Evolutionary conservation across 2,797 vertebrate genomes (phyloP).

Genomic region (Echiichthys vipera): DNA sequence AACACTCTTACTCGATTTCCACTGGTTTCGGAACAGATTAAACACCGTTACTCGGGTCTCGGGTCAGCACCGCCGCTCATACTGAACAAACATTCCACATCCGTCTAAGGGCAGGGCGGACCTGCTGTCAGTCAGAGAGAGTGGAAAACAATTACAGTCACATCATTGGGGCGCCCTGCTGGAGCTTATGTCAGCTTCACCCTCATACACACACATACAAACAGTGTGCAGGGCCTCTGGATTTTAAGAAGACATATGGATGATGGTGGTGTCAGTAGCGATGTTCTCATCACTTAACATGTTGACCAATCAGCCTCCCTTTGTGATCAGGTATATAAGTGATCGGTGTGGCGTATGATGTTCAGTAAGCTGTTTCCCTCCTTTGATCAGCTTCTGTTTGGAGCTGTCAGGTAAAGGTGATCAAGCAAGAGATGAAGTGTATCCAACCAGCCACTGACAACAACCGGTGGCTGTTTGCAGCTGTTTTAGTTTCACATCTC

Average conservation of each 20-base stretch:
- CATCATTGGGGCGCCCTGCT: slow-evolving; percentile 41
- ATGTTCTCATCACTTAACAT: neutral
- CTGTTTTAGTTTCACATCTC: slow-evolving; percentile 21
- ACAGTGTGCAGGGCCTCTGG: neutral
- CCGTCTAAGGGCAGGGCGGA: slow-evolving; percentile 56
- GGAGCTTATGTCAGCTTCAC: slow-evolving; percentile 31
- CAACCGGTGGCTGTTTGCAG: slow-evolving; percentile 29
- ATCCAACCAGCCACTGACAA: neutral
- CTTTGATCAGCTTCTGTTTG: slow-evolving; percentile 22
- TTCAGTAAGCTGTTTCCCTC: neutral
- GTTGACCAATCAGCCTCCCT: neutral
- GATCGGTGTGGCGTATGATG: slow-evolving; percentile 1
- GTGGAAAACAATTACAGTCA: slow-evolving; percentile 65
- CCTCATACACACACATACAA: neutral
- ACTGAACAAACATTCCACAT: slow-evolving; percentile 72
- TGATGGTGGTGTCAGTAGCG: neutral
- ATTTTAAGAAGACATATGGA: neutral
- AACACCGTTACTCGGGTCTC: slow-evolving; percentile 42
- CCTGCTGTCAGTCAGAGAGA: slow-evolving; percentile 61
- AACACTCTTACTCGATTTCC: slow-evolving; percentile 53
- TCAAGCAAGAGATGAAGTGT: slow-evolving; percentile 10
- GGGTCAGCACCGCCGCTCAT: slow-evolving; percentile 45
- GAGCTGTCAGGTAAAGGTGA: neutral
- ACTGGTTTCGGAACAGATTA: slow-evolving; percentile 62
- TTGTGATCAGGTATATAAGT: slow-evolving; percentile 1